Conservation (phyloP, 2,113 vertebrate species). For the Prolemur simus region DNA sequence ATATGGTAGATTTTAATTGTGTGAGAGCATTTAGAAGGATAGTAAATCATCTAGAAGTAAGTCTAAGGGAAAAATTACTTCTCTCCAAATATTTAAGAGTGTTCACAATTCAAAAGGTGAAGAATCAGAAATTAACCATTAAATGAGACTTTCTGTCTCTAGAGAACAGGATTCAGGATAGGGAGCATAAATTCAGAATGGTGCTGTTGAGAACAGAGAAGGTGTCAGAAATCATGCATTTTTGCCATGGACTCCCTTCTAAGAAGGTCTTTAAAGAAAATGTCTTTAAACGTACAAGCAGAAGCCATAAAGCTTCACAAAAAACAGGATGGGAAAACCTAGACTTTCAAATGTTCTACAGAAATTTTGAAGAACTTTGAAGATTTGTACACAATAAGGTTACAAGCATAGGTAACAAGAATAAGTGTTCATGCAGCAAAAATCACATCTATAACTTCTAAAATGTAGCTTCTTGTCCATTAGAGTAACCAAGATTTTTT, state of each 20-base stretch:
- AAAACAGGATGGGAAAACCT: conserved; percentile 45
- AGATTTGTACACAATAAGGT: conserved; percentile 73
- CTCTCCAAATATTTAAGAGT: conserved; percentile 24
- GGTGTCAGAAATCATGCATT: conserved; percentile 87
- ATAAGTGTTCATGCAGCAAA: conserved; percentile 54
- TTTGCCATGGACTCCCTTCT: conserved; percentile 77
- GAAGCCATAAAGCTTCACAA: conserved; percentile 76
- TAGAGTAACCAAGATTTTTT: conserved; percentile 40
- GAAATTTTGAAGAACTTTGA: conserved; percentile 70
- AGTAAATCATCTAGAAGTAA: conserved; percentile 23
- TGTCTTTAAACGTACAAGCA: conserved; percentile 79
- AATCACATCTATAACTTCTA: conserved; percentile 71
- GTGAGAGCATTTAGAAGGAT: neutral
- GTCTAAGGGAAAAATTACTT: neutral
- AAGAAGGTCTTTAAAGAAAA: conserved; percentile 82
- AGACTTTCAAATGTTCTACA: conserved; percentile 71
- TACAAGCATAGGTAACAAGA: conserved; percentile 65
- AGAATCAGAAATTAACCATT: conserved; percentile 67
- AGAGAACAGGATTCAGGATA: conserved; percentile 78
- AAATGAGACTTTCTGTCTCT: conserved; percentile 79
- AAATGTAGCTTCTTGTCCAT: conserved; percentile 66
- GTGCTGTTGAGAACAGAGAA: conserved; percentile 79
- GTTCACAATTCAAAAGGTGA: neutral
- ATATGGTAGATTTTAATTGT: conserved; percentile 49
- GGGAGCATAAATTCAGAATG: conserved; percentile 81